Conservation (phyloP, 2,888 invertebrate genomes). For the Parnassius glacialis region DNA sequence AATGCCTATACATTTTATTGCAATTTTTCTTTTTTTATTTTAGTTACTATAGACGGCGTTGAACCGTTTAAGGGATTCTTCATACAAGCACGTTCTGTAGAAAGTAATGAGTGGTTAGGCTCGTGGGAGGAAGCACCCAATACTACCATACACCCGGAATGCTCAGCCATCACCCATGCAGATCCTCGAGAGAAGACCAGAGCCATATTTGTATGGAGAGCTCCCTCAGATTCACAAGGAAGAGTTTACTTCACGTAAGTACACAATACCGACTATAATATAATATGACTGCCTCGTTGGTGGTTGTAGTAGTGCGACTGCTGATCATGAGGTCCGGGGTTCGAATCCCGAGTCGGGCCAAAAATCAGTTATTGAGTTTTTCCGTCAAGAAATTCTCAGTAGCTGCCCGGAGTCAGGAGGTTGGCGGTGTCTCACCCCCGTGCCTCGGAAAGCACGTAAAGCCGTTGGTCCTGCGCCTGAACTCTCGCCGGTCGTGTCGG, state of each 20-base stretch:
- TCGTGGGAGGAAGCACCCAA: slow-evolving; percentile 87
- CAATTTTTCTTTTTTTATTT: slow-evolving; percentile 25
- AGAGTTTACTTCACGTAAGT: slow-evolving; percentile 92
- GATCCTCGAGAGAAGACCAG: slow-evolving; percentile 87
- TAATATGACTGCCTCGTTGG: too few relatives aligned
- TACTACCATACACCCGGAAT: slow-evolving; percentile 88
- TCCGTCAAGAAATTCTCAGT: too few relatives aligned
- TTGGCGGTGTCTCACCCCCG: too few relatives aligned
- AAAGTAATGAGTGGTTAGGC: slow-evolving; percentile 88
- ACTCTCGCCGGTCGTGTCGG: too few relatives aligned
- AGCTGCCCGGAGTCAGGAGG: too few relatives aligned
- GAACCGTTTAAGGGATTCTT: slow-evolving; percentile 91
- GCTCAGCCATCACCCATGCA: slow-evolving; percentile 89
- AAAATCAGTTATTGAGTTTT: too few relatives aligned
- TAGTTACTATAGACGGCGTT: slow-evolving; percentile 81
- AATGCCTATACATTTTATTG: too few relatives aligned
- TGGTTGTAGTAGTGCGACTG: too few relatives aligned
- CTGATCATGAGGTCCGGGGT: too few relatives aligned
- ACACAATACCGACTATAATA: background rate
- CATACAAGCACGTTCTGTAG: slow-evolving; percentile 88
- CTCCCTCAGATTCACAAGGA: slow-evolving; percentile 84
- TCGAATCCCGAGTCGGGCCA: too few relatives aligned
- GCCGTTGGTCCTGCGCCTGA: too few relatives aligned
- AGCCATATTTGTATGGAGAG: slow-evolving; percentile 88
- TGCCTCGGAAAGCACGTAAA: too few relatives aligned